Evolutionary conservation across 2,888 invertebrate species (phyloP), one percentile per base, ranked within the genome.

Genomic region (Hybos culiciformis): DNA sequence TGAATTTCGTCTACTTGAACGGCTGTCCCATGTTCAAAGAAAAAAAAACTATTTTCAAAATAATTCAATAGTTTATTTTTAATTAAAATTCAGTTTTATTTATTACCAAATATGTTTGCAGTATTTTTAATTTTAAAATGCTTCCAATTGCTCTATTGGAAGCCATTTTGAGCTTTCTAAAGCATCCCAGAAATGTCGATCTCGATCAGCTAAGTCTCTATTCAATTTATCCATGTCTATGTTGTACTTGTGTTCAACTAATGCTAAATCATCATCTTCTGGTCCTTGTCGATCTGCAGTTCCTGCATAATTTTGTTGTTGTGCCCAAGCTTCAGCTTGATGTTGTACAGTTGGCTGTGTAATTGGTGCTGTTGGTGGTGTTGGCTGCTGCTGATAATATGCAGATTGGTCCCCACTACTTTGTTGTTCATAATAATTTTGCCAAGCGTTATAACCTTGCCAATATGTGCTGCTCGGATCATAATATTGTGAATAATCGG

Each of bases 361-460:
- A 8, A 62, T 58, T 45, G 59, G 59, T 1, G 60, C 56, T 32
- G 61, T 60, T 0, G 61, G 57, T 53, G 61, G 58, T n/a, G 70
- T 61, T 33, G 67, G 70, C 45, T 66, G 63, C 12, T 54, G 56
- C 18, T 63, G 66, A 55, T 65, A 68, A 48, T 62, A 66, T 21
- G 47, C 50, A 1, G 60, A 58, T 43, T 54, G 53, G 4, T 52
- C 59, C 3, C 58, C 54, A 15, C 61, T 60, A 1, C 61, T 51
- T 18, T 53, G 51, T 18, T 55, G 77, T 54, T 78, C 71, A 56
- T 80, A 80, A 63, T 81, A 81, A 15, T 79, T 78, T 58, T 80
- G 79, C 87, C 87, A 87, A 45, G 75, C 74, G 53, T 80, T 81
- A 61, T 87, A 88, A 62, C 85, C 85, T 61, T 84, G 85, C 87